Evolutionary conservation across 2,888 invertebrate species (phyloP).

Genomic region (Drosophila vallismaia): DNA sequence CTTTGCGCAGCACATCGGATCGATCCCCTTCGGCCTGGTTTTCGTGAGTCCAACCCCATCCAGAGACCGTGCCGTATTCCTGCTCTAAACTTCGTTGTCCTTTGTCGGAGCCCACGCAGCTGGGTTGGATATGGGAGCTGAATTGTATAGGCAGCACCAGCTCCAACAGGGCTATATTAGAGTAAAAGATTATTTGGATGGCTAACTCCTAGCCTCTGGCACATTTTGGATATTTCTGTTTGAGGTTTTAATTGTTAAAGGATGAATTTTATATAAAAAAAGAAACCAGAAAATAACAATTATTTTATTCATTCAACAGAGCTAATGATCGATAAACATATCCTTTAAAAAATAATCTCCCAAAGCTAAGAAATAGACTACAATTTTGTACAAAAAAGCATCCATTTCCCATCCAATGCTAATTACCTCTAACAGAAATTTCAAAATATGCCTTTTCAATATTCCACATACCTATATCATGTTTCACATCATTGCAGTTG

Average conservation of each 20-base stretch:
- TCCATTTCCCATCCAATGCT: background rate
- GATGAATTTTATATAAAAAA: too few relatives aligned
- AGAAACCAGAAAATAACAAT: too few relatives aligned
- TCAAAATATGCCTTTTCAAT: background rate
- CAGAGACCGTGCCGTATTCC: slow-evolving; percentile 88
- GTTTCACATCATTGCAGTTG: slow-evolving; percentile 86
- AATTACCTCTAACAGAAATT: background rate
- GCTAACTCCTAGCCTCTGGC: background rate
- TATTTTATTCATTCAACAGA: too few relatives aligned
- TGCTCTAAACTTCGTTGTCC: slow-evolving; percentile 62
- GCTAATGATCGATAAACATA: too few relatives aligned
- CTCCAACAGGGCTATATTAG: slow-evolving; percentile 87
- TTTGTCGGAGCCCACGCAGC: slow-evolving; percentile 87
- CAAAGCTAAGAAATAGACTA: too few relatives aligned
- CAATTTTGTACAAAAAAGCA: background rate
- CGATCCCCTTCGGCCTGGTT: slow-evolving; percentile 88
- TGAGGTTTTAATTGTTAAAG: too few relatives aligned
- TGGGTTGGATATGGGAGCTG: slow-evolving; percentile 89
- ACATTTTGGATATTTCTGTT: background rate
- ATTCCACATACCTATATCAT: slow-evolving; percentile 83
- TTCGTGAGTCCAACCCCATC: slow-evolving; percentile 95
- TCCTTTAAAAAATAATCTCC: too few relatives aligned
- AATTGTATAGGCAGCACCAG: slow-evolving; percentile 87
- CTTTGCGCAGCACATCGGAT: slow-evolving; percentile 91
- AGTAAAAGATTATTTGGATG: background rate